A percentile compares a stretch with the other conserved stretches of the same genome.
Evolutionary conservation across 1,140 invertebrate species (phyloP).

Genomic region (Drosophila busckii): DNA sequence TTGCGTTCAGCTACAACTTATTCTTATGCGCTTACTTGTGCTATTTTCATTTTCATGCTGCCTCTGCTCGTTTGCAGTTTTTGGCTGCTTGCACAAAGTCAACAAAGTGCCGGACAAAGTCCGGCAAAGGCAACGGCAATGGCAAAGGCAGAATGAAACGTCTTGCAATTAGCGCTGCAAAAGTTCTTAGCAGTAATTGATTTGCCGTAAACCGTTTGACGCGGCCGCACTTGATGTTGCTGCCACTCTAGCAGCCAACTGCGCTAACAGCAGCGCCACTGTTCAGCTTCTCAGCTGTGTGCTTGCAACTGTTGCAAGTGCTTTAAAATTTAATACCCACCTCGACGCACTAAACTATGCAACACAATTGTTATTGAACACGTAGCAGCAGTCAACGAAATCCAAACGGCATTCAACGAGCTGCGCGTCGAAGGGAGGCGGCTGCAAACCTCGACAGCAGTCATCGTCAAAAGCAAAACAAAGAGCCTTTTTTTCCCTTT

Average conservation of each 20-base stretch:
- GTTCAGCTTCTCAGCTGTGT: too few species aligned
- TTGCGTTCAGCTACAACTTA: constrained; percentile 61
- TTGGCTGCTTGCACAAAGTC: constrained; percentile 62
- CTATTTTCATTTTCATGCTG: constrained; percentile 56
- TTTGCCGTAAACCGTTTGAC: constrained; percentile 73
- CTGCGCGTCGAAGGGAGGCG: neutral
- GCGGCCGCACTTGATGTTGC: constrained; percentile 21
- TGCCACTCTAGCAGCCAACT: neutral
- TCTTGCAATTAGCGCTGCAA: constrained; percentile 66
- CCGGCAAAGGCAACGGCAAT: constrained; percentile 7
- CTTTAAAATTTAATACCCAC: constrained; percentile 64
- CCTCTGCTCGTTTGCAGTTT: too few species aligned
- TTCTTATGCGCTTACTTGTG: too few species aligned
- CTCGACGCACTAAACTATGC: constrained; percentile 60
- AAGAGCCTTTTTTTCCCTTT: constrained; percentile 47
- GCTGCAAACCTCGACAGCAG: constrained; percentile 4
- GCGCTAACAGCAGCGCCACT: too few species aligned
- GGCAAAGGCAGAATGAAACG: constrained; percentile 29
- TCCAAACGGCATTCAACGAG: constrained; percentile 11
- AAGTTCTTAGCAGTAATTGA: constrained; percentile 73
- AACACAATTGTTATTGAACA: constrained; percentile 74
- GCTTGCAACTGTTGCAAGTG: constrained; percentile 3
- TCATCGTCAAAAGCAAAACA: constrained; percentile 67
- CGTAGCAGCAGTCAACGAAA: constrained; percentile 45
- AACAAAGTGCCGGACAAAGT: constrained; percentile 47